phyloP scores from a whole-genome alignment of 2,888 invertebrate species.

The Ferrisia virgata region DNA sequence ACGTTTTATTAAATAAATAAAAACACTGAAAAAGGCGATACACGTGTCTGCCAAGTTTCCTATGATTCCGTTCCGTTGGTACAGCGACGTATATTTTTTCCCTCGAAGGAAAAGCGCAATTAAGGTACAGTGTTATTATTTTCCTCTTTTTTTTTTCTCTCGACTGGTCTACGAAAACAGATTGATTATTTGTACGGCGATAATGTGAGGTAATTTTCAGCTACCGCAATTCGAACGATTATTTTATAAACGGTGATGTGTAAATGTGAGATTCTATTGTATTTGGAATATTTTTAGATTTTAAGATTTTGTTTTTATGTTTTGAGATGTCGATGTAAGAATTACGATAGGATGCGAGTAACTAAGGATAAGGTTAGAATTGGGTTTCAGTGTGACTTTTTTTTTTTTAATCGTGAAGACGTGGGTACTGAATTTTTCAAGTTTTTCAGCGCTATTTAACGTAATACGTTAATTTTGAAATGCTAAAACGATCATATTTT shows the following conservation, averaged over 20 bases:
- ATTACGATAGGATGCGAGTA: no score
- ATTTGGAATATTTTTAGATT: no score
- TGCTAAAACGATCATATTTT: not conserved
- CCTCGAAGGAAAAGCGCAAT: constrained; percentile 21
- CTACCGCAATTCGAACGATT: not conserved
- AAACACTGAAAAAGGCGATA: constrained; percentile 11
- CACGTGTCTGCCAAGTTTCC: constrained; percentile 5
- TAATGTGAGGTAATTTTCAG: not conserved
- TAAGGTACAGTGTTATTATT: constrained; percentile 16
- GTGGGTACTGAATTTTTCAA: no score
- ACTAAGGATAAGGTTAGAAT: no score
- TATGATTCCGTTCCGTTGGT: constrained; percentile 1
- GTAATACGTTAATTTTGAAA: no score
- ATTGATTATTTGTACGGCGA: not conserved
- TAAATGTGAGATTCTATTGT: not conserved
- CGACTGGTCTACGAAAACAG: not conserved
- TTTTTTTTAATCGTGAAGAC: no score
- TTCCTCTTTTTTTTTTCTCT: not conserved
- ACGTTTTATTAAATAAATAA: constrained; percentile 28
- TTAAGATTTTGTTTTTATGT: no score
- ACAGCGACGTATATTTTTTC: no score
- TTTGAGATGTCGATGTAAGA: no score
- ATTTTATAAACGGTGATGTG: not conserved
- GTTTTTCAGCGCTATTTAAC: not conserved
- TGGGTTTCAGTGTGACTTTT: no score